Evolutionary conservation across 2,888 invertebrate genomes (phyloP).

Genomic region (Dione juno): DNA sequence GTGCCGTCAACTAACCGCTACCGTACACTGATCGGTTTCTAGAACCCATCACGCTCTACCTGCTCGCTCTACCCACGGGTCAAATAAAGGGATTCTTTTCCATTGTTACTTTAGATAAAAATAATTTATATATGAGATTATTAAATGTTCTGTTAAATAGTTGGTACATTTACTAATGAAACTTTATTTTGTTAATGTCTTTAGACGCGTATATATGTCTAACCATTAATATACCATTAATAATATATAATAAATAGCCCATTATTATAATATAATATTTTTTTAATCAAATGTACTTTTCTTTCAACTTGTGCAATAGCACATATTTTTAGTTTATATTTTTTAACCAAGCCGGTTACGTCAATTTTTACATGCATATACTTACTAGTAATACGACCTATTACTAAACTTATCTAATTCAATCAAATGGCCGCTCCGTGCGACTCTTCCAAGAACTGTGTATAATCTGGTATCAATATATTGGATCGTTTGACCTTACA

Average conservation of each 20-base stretch:
- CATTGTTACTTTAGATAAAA: background rate
- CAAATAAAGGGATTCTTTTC: too few species aligned
- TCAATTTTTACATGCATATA: too few species aligned
- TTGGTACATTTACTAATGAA: too few species aligned
- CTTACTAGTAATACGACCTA: too few species aligned
- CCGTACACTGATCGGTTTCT: slow-evolving; percentile 37
- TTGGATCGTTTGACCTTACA: background rate
- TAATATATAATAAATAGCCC: too few species aligned
- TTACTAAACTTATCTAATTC: background rate
- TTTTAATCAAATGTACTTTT: too few species aligned
- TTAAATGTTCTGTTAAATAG: too few species aligned
- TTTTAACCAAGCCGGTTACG: too few species aligned
- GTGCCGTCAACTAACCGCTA: slow-evolving; percentile 38
- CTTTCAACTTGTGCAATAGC: too few species aligned
- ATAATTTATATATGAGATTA: background rate
- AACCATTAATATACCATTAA: too few species aligned
- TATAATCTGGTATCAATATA: background rate
- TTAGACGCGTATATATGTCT: background rate
- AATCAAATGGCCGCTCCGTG: background rate
- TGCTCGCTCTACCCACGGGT: slow-evolving; percentile 28
- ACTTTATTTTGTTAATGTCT: background rate
- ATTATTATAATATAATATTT: too few species aligned
- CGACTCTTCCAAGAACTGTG: background rate
- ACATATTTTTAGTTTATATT: too few species aligned
- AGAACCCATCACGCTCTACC: slow-evolving; percentile 37